Evolutionary conservation across 2,888 invertebrate species (phyloP).

Genomic region (Chrysolina americana): DNA sequence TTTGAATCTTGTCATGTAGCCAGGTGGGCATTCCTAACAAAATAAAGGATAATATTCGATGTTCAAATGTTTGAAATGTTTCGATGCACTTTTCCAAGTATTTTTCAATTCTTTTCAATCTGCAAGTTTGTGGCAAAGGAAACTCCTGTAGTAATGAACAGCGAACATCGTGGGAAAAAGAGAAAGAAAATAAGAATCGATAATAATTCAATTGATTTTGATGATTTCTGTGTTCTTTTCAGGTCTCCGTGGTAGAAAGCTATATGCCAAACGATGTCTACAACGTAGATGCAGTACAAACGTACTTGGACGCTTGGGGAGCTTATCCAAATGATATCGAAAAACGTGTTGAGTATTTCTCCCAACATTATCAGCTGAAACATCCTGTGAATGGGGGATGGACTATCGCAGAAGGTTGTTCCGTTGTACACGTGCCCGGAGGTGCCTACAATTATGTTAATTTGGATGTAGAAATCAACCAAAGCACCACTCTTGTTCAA

Average conservation of each 20-base stretch:
- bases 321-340: slow-evolving; percentile 1
- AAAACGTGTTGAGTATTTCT: slow-evolving; percentile 19
- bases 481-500: neutral
- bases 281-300: slow-evolving; percentile 1
- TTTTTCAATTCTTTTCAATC: too few species aligned
- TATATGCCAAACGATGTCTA: slow-evolving; percentile 19
- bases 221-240: neutral
- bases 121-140: too few species aligned
- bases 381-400: slow-evolving; percentile 20
- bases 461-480: slow-evolving; percentile 4
- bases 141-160: too few species aligned
- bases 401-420: slow-evolving; percentile 28
- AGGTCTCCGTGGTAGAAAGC: neutral
- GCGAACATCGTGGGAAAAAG: too few species aligned
- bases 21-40: too few species aligned
- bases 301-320: neutral
- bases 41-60: too few species aligned
- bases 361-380: slow-evolving; percentile 3
- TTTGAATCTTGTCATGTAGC: too few species aligned
- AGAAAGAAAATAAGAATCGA: too few species aligned
- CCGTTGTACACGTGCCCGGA: neutral
- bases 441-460: neutral
- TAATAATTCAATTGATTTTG: too few species aligned
- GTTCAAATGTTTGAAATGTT: too few species aligned
- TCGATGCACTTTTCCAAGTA: too few species aligned